Conservation (phyloP, 2,113 vertebrate genomes). For the Quiscalus mexicanus region DNA sequence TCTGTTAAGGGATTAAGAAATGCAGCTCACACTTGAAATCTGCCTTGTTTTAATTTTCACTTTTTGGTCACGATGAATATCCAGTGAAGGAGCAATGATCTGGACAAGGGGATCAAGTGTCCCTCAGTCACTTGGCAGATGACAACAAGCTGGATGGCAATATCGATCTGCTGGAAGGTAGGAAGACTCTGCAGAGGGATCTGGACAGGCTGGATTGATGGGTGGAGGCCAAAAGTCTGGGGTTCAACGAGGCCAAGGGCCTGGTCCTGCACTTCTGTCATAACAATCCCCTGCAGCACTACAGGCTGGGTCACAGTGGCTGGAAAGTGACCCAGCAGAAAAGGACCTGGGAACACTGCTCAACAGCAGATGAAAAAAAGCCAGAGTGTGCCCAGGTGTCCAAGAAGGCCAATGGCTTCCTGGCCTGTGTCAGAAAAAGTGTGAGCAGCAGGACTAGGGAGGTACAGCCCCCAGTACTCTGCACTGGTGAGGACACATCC, state of each 20-base stretch:
- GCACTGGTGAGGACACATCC: neutral
- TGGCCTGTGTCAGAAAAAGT: neutral
- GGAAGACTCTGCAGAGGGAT: neutral
- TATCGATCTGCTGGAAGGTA: neutral
- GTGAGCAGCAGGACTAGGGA: neutral
- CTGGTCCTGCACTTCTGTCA: too few species aligned
- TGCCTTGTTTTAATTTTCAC: neutral
- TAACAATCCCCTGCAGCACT: neutral
- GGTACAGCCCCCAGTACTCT: neutral
- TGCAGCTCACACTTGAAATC: neutral
- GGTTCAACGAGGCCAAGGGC: rapidly evolving
- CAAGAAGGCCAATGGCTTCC: neutral
- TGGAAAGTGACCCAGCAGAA: neutral
- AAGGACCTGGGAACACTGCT: neutral
- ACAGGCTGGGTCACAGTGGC: neutral
- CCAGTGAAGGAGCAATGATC: neutral
- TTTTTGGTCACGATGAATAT: neutral
- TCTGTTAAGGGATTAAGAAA: neutral
- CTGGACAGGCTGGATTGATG: neutral
- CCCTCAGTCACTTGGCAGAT: neutral
- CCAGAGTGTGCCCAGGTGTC: neutral
- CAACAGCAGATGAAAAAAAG: neutral
- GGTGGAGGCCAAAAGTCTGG: neutral
- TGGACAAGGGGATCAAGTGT: neutral
- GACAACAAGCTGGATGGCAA: neutral